Evolutionary conservation across 2,113 vertebrate species (phyloP).

Genomic region (Athene noctua): DNA sequence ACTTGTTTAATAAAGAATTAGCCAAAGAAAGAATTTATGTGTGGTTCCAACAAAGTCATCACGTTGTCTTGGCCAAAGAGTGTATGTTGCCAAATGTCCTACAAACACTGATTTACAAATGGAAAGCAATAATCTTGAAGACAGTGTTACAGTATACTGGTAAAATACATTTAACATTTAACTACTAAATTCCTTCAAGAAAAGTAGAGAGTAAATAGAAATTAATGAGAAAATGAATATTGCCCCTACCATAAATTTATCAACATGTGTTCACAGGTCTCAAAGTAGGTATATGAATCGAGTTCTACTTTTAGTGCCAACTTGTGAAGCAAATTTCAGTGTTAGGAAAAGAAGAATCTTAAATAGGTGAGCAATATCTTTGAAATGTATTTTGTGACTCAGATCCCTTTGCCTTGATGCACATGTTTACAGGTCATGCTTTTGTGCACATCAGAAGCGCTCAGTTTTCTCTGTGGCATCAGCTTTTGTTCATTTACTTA

Average conservation of each 20-base stretch:
- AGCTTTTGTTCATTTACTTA: neutral
- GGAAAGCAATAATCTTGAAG: neutral
- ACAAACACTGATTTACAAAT: constrained; percentile 19
- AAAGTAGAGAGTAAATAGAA: neutral
- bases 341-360: neutral
- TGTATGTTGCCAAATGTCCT: neutral
- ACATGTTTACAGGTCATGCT: fast-evolving
- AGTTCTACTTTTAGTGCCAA: neutral
- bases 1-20: neutral
- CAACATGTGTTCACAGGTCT: neutral
- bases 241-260: neutral
- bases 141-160: neutral
- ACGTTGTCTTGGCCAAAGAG: neutral
- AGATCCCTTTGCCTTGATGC: neutral
- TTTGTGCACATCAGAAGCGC: neutral
- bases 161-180: neutral
- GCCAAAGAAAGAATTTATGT: constrained; percentile 5
- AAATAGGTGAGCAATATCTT: neutral
- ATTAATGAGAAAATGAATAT: neutral
- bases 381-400: neutral
- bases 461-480: neutral
- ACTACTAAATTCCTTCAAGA: neutral
- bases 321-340: neutral
- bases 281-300: neutral
- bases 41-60: neutral